phyloP scores from a whole-genome alignment of 2,113 vertebrate species.

The Grammomys surdaster region DNA sequence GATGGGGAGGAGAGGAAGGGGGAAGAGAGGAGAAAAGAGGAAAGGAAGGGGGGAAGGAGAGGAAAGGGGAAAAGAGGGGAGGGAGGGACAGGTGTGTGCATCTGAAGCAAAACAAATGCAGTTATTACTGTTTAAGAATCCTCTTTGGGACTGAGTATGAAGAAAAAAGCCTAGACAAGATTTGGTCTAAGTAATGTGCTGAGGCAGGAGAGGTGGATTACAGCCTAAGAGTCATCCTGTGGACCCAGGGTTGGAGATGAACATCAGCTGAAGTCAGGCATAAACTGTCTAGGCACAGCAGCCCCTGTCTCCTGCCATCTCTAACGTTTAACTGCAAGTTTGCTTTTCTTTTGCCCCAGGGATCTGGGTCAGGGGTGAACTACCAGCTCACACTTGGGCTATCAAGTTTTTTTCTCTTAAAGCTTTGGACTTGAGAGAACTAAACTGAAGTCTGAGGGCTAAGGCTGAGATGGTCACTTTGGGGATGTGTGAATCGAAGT shows the following conservation, averaged over 20 bases:
- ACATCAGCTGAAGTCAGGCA: not conserved
- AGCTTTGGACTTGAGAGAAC: not conserved
- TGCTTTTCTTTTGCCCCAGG: not conserved
- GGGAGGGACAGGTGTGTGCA: not conserved
- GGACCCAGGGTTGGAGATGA: not conserved
- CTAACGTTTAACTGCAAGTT: not conserved
- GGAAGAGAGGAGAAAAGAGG: not conserved
- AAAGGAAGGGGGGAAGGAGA: rapidly evolving
- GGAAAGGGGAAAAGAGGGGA: rapidly evolving
- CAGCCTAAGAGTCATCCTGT: not conserved
- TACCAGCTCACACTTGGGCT: no score
- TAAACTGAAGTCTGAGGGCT: not conserved
- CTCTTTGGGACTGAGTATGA: not conserved
- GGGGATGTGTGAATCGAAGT: not conserved
- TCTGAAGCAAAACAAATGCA: not conserved
- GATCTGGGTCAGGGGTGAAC: no score
- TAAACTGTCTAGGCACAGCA: not conserved
- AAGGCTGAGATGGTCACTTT: not conserved
- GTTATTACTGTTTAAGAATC: not conserved
- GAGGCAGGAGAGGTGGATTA: rapidly evolving
- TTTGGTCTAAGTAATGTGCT: not conserved
- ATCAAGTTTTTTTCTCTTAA: not conserved
- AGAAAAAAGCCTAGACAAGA: not conserved
- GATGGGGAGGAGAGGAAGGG: not conserved
- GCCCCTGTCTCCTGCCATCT: rapidly evolving